A percentile compares a stretch with the other conserved stretches of the same genome.
Conservation (phyloP, 1,140 invertebrate genomes). For the Nylanderia fulva region DNA sequence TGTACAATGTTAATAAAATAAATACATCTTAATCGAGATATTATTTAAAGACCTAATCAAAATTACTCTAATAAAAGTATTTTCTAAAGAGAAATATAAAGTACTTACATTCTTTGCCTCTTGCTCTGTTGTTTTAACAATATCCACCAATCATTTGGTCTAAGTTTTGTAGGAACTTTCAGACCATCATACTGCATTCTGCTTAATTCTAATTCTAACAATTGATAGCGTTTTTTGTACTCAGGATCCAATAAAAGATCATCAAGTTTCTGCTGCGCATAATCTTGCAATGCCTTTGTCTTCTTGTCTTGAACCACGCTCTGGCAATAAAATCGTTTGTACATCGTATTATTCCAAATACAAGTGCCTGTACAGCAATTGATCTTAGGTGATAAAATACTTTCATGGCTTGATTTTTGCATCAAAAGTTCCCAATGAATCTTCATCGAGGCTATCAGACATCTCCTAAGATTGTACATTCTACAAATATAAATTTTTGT, state of each 20-base stretch:
- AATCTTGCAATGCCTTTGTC: not conserved
- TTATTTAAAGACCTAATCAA: not conserved
- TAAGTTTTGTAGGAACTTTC: not conserved
- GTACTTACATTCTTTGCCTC: conserved; percentile 38
- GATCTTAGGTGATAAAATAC: not conserved
- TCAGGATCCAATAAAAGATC: not conserved
- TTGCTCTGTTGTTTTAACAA: not conserved
- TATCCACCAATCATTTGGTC: not conserved
- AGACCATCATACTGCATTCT: not conserved
- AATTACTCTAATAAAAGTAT: not conserved
- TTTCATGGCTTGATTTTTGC: not conserved
- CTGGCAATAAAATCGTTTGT: not conserved
- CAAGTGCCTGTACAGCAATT: not conserved
- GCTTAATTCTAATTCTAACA: conserved; percentile 37
- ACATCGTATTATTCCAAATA: not conserved
- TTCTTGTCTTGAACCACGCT: not conserved
- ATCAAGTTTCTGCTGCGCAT: not conserved
- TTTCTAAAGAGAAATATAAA: not conserved
- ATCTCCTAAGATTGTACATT: conserved; percentile 4
- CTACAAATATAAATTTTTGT: not conserved
- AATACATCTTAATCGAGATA: not conserved
- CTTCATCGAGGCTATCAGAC: not conserved
- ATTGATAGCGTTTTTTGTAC: not conserved
- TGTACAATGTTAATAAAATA: not conserved
- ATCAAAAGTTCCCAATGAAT: not conserved